Percentiles rank a stretch among this genome's conserved stretches.
Conservation (phyloP, 2,113 vertebrate genomes). For the Thunnus thynnus region DNA sequence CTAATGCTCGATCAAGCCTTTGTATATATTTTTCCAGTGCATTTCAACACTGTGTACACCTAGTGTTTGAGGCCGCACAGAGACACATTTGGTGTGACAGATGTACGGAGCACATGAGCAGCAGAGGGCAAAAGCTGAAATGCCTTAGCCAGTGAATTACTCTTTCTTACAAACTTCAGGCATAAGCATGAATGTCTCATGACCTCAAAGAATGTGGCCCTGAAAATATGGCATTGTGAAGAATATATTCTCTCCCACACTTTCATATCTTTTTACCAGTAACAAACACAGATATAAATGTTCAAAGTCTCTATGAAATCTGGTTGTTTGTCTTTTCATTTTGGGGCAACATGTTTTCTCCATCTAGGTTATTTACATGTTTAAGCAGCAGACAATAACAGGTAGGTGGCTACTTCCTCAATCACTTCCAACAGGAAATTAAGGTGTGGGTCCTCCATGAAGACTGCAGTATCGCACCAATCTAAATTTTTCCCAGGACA, state of each 20-base stretch:
- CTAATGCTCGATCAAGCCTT: constrained; percentile 76
- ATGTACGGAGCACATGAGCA: constrained; percentile 70
- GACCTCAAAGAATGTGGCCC: constrained; percentile 12
- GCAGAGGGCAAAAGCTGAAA: constrained; percentile 64
- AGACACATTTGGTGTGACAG: constrained; percentile 77
- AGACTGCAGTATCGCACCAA: constrained; percentile 67
- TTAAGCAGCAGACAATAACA: constrained; percentile 80
- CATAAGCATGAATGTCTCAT: constrained; percentile 21
- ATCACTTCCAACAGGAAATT: constrained; percentile 85
- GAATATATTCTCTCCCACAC: neutral
- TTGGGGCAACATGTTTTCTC: constrained; percentile 73
- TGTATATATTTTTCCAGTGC: constrained; percentile 78
- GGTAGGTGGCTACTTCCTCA: constrained; percentile 84
- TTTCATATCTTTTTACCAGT: neutral
- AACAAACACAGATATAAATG: neutral
- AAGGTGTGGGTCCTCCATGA: constrained; percentile 75
- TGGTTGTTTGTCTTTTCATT: constrained; percentile 49
- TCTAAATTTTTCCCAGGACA: constrained; percentile 72
- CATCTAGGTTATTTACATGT: constrained; percentile 76
- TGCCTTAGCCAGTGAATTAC: constrained; percentile 44
- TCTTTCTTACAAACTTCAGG: constrained; percentile 55
- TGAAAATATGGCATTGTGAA: neutral
- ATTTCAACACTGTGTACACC: constrained; percentile 74
- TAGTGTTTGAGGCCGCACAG: constrained; percentile 66
- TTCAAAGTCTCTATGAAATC: constrained; percentile 23